Evolutionary conservation across 1,140 invertebrate species (phyloP), one percentile per base, ranked within the genome.

Genomic region (Lepidurus apus): DNA sequence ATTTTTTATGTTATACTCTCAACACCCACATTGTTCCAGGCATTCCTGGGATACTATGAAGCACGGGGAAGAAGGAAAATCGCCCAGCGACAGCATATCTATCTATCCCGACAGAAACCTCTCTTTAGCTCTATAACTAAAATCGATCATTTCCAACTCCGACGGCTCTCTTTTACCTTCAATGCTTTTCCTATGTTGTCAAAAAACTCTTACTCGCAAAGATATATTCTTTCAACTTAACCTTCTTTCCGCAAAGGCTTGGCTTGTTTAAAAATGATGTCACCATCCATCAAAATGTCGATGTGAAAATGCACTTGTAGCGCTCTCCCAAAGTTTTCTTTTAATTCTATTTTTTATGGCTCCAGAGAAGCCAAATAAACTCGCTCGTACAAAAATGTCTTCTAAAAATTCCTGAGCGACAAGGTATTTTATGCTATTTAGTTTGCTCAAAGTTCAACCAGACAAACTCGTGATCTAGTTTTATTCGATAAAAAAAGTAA

Each of bases 291-390:
- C 53, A 65, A 65, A 65, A 1, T 65, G 13, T 65, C 53, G 17
- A 65, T 65, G 17, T n/a, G 53, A 65, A 65, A 65, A 65, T 65
- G 53, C 53, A 65, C 53, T 65, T 65, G 53, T 65, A 65, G 53
- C 53, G 53, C 53, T 65, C 3, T 21, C 17, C 21, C 17, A 11
- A 65, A 47, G 34, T 34, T 34, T 34, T 34, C 34, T 34, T 34
- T 34, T 34, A 34, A 34, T 34, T 34, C 34, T 34, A 3, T 34
- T 34, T 34, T 34, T 34, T 34, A 4, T 34, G 34, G 34, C 3
- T 34, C 34, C 34, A 34, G 1, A 34, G 4, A 34, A 34, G 34
- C 34, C 34, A 34, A 34, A 1, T 34, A 3, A 34, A 34, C 26
- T 34, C 2, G 34, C 3, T 34, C 34, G 34, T 34, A 34, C 34